phyloP scores from a whole-genome alignment of 2,888 invertebrate species.

The Hydropsyche betteni region DNA sequence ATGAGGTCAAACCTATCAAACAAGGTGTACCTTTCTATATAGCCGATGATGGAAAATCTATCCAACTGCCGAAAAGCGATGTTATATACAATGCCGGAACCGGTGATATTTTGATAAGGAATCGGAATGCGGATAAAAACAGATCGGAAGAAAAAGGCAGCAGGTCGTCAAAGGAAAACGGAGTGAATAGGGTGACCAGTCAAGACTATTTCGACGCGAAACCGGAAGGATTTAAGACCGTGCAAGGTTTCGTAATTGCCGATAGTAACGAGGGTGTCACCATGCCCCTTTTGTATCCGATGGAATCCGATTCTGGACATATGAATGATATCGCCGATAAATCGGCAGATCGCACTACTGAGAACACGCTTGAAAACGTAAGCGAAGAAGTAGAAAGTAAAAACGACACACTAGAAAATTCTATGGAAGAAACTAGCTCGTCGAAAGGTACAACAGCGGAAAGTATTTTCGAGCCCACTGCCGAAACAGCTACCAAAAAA shows the following conservation, averaged over 20 bases:
- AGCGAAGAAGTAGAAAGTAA: constrained; percentile 13
- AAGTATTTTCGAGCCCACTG: no score
- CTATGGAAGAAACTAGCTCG: constrained; percentile 12
- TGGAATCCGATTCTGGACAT: constrained; percentile 38
- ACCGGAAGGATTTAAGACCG: constrained; percentile 43
- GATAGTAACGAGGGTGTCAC: constrained; percentile 38
- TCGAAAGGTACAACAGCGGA: no score
- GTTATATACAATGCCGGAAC: constrained; percentile 48
- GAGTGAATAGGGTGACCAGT: constrained; percentile 15
- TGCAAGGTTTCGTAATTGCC: constrained; percentile 49
- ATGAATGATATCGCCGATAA: constrained; percentile 17
- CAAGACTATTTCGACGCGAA: constrained; percentile 31
- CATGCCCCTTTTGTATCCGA: constrained; percentile 42
- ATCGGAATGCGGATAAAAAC: constrained; percentile 33
- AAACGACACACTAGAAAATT: constrained; percentile 13
- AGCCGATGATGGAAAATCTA: constrained; percentile 46
- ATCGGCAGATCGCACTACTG: constrained; percentile 39
- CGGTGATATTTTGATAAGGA: constrained; percentile 47
- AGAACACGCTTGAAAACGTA: constrained; percentile 13
- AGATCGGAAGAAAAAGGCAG: constrained; percentile 8
- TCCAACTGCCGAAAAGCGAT: constrained; percentile 48
- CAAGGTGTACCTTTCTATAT: constrained; percentile 47
- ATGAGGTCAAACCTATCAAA: constrained; percentile 36
- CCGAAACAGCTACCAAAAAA: no score
- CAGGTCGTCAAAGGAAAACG: constrained; percentile 17